phyloP scores from a whole-genome alignment of 2,888 invertebrate species.

The Lissocephala sabroskyi region DNA sequence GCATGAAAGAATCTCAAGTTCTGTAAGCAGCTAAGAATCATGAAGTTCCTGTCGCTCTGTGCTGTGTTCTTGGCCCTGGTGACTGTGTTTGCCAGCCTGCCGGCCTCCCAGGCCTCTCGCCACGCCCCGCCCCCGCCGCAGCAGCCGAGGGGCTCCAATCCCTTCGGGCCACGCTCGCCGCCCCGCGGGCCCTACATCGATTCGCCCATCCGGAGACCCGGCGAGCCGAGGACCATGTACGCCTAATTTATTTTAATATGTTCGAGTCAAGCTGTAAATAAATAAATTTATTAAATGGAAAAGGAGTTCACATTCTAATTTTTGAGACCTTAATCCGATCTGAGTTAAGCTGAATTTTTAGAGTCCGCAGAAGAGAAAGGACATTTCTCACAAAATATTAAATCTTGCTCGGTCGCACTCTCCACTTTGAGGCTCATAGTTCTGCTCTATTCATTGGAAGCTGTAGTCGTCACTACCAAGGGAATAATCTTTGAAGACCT shows the following conservation, averaged over 20 bases:
- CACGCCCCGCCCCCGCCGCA: constrained; percentile 27
- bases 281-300: background rate
- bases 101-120: constrained; percentile 26
- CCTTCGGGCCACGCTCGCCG: constrained; percentile 8
- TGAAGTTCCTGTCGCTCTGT: constrained; percentile 33
- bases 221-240: constrained; percentile 36
- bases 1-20: background rate
- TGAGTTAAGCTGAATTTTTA: too few species aligned
- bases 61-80: constrained; percentile 25
- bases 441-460: too few species aligned
- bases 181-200: constrained; percentile 28
- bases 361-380: too few species aligned
- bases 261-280: background rate
- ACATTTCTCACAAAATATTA: too few species aligned
- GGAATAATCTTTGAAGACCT: too few species aligned
- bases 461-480: too few species aligned
- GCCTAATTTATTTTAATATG: too few species aligned
- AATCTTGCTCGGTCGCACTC: too few species aligned
- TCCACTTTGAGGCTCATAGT: too few species aligned
- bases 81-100: constrained; percentile 11
- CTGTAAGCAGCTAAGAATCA: constrained; percentile 24
- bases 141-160: constrained; percentile 14
- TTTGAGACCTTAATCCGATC: too few species aligned
- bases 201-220: constrained; percentile 28
- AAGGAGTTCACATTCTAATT: background rate